Evolutionary conservation across 2,797 vertebrate species (phyloP).

Genomic region (Platyrinchus mystaceus): DNA sequence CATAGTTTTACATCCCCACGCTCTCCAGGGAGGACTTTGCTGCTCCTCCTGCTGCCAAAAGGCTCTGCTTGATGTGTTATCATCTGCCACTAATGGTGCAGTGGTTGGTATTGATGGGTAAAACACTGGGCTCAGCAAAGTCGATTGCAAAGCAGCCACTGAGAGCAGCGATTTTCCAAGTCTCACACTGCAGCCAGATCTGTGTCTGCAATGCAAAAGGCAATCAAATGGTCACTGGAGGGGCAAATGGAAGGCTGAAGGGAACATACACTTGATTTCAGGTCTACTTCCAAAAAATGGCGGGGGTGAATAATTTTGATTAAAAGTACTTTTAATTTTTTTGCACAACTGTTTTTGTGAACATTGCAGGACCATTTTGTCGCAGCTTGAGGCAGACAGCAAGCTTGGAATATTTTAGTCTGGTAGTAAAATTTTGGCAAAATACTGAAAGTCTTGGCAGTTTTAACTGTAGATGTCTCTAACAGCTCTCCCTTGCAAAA

Average conservation of each 20-base stretch:
- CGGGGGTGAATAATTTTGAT: neutral
- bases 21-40: neutral
- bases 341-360: neutral
- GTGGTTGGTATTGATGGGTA: neutral
- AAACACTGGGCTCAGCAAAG: neutral
- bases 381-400: neutral
- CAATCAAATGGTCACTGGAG: neutral
- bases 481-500: conserved; percentile 28
- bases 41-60: neutral
- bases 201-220: neutral
- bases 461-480: conserved; percentile 37
- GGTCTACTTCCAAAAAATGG: neutral
- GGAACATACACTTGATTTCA: neutral
- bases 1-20: neutral
- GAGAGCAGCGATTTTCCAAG: neutral
- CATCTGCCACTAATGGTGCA: conserved; percentile 1
- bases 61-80: neutral
- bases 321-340: neutral
- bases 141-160: conserved; percentile 1
- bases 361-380: neutral
- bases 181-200: neutral
- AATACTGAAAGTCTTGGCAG: conserved; percentile 2
- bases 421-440: conserved; percentile 48
- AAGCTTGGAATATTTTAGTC: conserved; percentile 35
- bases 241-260: neutral